Evolutionary conservation across 2,797 vertebrate genomes (phyloP).

Genomic region (Fratercula arctica): DNA sequence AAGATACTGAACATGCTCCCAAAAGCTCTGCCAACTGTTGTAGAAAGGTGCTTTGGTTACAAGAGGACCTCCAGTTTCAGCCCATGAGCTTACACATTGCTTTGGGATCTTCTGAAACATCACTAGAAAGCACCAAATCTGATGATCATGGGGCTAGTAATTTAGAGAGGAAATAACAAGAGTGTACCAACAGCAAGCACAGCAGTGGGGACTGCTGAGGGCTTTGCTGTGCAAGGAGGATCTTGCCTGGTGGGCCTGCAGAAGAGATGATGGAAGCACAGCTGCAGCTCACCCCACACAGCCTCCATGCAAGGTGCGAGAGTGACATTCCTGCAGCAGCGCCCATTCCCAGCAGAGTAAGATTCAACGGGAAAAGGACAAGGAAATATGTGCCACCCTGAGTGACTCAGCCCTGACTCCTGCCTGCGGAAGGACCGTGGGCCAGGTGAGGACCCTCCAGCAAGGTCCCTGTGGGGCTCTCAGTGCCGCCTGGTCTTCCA

Average conservation of each 20-base stretch:
- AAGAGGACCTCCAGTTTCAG: neutral
- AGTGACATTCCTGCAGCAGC: neutral
- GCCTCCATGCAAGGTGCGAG: rapidly evolving
- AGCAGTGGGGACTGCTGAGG: neutral
- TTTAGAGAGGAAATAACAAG: neutral
- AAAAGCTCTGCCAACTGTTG: neutral
- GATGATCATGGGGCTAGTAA: rapidly evolving
- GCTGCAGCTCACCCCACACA: neutral
- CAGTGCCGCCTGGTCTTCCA: neutral
- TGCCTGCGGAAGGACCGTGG: too few species aligned
- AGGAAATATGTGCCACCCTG: rapidly evolving
- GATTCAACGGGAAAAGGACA: neutral
- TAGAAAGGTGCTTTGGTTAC: neutral
- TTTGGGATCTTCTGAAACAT: neutral
- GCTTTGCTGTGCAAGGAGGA: neutral
- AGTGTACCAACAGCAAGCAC: neutral
- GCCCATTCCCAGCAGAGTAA: rapidly evolving
- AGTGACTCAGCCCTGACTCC: neutral
- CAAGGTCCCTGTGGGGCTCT: neutral
- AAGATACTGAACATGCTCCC: neutral
- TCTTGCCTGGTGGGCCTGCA: neutral
- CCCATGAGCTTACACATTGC: neutral
- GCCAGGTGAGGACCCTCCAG: neutral
- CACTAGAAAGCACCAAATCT: neutral
- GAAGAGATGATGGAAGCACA: neutral